These are phyloP conservation scores for Orchestia grillus DNA, from an alignment of 1,140 invertebrate species.

Conservation along the genomic window DNA sequence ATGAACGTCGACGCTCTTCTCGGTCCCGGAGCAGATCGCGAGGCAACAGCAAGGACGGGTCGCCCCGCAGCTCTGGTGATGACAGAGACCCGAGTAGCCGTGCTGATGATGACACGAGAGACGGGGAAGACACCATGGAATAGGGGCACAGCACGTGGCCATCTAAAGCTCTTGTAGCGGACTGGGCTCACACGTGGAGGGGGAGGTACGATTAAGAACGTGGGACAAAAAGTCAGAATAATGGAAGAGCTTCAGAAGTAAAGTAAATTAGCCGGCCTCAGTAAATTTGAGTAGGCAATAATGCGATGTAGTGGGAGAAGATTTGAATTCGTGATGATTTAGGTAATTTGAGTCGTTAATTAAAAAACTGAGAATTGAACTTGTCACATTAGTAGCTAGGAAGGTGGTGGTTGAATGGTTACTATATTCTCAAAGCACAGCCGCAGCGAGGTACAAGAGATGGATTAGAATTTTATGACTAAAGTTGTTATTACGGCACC, in stretches of 20 bases:
- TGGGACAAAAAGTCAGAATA: background rate
- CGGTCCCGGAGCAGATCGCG: background rate
- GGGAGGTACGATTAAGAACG: background rate
- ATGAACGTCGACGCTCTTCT: background rate
- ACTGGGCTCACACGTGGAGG: background rate
- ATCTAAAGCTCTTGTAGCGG: background rate
- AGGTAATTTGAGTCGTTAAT: too few relatives aligned
- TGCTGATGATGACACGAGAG: background rate
- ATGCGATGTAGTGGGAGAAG: too few relatives aligned
- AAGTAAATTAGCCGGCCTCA: background rate
- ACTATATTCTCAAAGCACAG: too few relatives aligned
- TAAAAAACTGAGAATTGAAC: too few relatives aligned
- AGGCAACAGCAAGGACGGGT: slow-evolving; percentile 8
- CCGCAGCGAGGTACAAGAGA: too few relatives aligned
- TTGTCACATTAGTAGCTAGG: too few relatives aligned
- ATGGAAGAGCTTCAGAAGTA: background rate
- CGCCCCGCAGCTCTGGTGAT: background rate
- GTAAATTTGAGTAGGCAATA: background rate
- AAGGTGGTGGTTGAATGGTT: too few relatives aligned
- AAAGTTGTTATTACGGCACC: too few relatives aligned
- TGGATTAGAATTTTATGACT: too few relatives aligned
- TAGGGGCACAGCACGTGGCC: background rate
- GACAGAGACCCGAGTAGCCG: background rate
- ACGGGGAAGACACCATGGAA: slow-evolving; percentile 23
- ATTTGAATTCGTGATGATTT: too few relatives aligned